Evolutionary conservation across 2,113 vertebrate species (phyloP), one percentile per base, ranked within the genome.

Genomic region (Dicentrarchus labrax): DNA sequence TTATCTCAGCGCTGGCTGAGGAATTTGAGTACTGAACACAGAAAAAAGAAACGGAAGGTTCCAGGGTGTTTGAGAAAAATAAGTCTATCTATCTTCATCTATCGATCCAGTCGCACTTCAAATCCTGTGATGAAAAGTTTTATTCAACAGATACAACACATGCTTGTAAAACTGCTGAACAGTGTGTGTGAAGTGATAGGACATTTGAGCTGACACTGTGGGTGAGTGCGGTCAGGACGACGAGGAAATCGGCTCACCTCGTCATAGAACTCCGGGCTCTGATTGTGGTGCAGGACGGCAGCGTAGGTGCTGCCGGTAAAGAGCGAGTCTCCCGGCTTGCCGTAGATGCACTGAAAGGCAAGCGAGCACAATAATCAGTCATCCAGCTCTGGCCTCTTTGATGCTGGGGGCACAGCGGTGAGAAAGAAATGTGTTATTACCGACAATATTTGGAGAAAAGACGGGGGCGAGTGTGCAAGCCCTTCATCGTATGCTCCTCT

Each of bases 181-280:
- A 19, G 9, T 45, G 22, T 36, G 10, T 15, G 19, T 47, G 51
- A 12, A n/a, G 17, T 62, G 9, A 47, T 3, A 11, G 16, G 7
- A 16, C 13, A 67, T 12, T 4, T 45, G 39, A 67, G 11, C 16
- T 1, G 13, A 17, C 1, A 2, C 30, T 38, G 16, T 8, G 59
- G 15, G 30, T 9, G 30, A 38, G 9, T 16, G n/a, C 1, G 8
- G 36, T 17, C 5, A 21, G 36, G 15, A 22, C 38, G 8, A 8
- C 6, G n/a, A 66, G 9, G 12, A 1, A 4, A 22, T 7, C 2
- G 5, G 21, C 90, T 96, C 94, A 99, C 98, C 97, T 99, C 98
- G 6, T 98, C 96, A 0, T 99, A 99, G 94, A 99, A 99, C 91
- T 99, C 98, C 0, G 98, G 98, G 86, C 95, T 97, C 93, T 99